A percentile compares a stretch with the other conserved stretches of the same genome.
phyloP scores from a whole-genome alignment of 2,888 invertebrate species.

The Laspeyria flexula region DNA sequence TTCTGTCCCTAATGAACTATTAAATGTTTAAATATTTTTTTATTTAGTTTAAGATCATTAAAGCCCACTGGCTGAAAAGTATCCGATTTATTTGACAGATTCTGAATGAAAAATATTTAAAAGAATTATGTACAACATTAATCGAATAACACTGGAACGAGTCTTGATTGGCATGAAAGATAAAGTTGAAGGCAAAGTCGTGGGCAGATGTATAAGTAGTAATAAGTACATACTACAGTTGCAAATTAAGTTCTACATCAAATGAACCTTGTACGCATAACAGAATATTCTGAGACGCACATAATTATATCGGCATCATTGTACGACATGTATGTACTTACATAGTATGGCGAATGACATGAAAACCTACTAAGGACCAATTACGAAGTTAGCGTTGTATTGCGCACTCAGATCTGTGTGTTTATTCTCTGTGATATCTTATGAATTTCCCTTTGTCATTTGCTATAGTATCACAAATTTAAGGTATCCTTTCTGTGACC shows the following conservation, averaged over 20 bases:
- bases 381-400: slow-evolving; percentile 47
- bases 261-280: slow-evolving; percentile 14
- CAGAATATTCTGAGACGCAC: slow-evolving; percentile 16
- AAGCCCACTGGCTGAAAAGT: too few relatives aligned
- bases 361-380: slow-evolving; percentile 53
- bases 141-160: neutral
- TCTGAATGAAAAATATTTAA: too few relatives aligned
- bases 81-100: too few relatives aligned
- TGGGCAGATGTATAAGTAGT: slow-evolving; percentile 10
- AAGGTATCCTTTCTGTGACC: too few relatives aligned
- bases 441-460: too few relatives aligned
- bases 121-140: neutral
- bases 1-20: too few relatives aligned
- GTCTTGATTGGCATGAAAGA: slow-evolving; percentile 1
- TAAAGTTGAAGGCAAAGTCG: slow-evolving; percentile 14
- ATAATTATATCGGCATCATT: slow-evolving; percentile 7
- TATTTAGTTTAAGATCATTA: too few relatives aligned
- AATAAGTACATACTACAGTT: slow-evolving; percentile 5
- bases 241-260: slow-evolving; percentile 6
- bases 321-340: slow-evolving; percentile 6
- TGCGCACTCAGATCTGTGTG: slow-evolving; percentile 27
- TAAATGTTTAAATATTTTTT: too few relatives aligned
- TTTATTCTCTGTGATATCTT: too few relatives aligned
- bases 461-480: too few relatives aligned
- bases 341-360: slow-evolving; percentile 39